A percentile compares a stretch with the other conserved stretches of the same genome.
phyloP scores from a whole-genome alignment of 1,140 invertebrate genomes.

The Drosophila trapezifrons region DNA sequence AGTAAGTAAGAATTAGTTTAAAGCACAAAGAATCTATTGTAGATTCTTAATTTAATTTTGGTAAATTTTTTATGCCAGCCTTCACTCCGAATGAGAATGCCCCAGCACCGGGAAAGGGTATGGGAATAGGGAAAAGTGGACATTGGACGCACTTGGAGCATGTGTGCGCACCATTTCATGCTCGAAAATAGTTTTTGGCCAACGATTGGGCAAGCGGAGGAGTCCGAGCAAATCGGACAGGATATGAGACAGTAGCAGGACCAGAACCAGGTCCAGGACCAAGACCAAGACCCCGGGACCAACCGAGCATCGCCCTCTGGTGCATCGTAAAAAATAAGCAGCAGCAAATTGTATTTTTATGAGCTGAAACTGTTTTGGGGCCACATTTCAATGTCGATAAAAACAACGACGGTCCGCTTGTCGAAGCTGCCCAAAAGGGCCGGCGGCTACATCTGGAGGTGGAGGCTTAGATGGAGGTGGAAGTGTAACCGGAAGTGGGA shows the following conservation, averaged over 20 bases:
- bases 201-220: conserved; percentile 30
- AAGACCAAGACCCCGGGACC: conserved; percentile 25
- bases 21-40: neutral
- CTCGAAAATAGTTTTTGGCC: conserved; percentile 77
- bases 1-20: neutral
- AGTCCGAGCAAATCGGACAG: conserved; percentile 24
- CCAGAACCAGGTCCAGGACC: conserved; percentile 23
- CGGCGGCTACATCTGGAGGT: neutral
- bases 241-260: conserved; percentile 30
- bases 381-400: conserved; percentile 83
- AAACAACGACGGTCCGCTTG: conserved; percentile 60
- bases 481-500: neutral
- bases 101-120: neutral
- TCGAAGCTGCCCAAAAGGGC: neutral
- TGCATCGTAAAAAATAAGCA: conserved; percentile 83
- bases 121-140: conserved; percentile 36
- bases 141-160: conserved; percentile 79
- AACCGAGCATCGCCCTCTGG: conserved; percentile 72
- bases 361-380: conserved; percentile 83
- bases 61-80: too few species aligned
- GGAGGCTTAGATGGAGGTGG: neutral
- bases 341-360: conserved; percentile 83
- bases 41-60: too few species aligned
- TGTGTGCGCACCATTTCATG: conserved; percentile 77
- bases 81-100: too few species aligned